phyloP scores from a whole-genome alignment of 1,140 invertebrate species.

The Dreissena rostriformis region DNA sequence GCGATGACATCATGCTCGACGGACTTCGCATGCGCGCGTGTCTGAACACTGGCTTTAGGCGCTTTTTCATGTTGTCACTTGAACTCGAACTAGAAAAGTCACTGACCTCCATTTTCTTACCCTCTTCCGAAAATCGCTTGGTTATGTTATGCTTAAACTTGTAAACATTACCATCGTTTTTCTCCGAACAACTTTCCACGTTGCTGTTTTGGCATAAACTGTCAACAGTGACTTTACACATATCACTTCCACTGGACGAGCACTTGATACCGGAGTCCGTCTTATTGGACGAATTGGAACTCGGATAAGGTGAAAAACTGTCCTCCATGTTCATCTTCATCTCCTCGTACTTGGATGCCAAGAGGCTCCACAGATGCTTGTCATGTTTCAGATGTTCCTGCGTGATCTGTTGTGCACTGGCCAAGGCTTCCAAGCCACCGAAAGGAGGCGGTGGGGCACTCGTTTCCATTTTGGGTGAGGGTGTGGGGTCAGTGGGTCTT shows the following conservation, averaged over 20 bases:
- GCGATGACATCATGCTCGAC: constrained; percentile 73
- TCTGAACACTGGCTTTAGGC: constrained; percentile 55
- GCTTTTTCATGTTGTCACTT: constrained; percentile 55
- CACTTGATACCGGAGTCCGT: constrained; percentile 17
- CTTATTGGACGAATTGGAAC: constrained; percentile 30
- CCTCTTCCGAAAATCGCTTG: constrained; percentile 87
- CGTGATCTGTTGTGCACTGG: constrained; percentile 47
- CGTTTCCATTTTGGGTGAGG: not conserved
- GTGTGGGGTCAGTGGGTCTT: not conserved
- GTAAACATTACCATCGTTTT: constrained; percentile 84
- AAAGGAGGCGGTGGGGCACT: not conserved
- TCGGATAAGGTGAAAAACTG: constrained; percentile 33
- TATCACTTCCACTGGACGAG: constrained; percentile 43
- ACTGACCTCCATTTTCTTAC: constrained; percentile 51
- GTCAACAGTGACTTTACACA: constrained; percentile 54
- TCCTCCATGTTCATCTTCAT: constrained; percentile 30
- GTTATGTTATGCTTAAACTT: constrained; percentile 98
- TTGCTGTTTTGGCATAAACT: constrained; percentile 34
- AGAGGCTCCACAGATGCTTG: constrained; percentile 59
- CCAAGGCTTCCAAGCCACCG: constrained; percentile 31
- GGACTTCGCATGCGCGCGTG: constrained; percentile 45
- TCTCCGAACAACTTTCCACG: constrained; percentile 38
- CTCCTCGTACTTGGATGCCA: constrained; percentile 35
- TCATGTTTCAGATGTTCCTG: constrained; percentile 50
- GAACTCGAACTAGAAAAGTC: constrained; percentile 66